Evolutionary conservation across 2,888 invertebrate genomes (phyloP), one percentile per base, ranked within the genome.

Genomic region (Cetonia aurata): DNA sequence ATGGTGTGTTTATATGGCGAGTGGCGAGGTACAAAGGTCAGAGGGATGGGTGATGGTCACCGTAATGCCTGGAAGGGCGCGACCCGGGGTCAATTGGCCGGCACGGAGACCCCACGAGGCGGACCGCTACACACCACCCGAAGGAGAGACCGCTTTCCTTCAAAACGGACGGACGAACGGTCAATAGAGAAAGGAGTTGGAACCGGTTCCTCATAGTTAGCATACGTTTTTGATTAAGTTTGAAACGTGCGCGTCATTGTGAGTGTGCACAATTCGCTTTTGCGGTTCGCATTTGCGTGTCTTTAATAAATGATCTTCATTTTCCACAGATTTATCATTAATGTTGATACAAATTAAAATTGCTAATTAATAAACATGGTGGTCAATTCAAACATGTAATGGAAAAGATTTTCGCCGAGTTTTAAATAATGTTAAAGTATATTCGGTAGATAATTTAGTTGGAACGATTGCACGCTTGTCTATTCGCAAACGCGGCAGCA

Each of bases 21-120:
- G 83, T 83, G 83, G 83, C 82, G 80, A 75, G 77, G 79, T 80
- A 84, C 82, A 84, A 85, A 84, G 84, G 84, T 85, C 84, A 85
- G 81, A 4, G 82, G 83, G 83, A 62, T 83, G 83, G 83, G 83
- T 82, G 83, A 81, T 81, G 83, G 84, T 83, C 83, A 83, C 79
- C 81, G 79, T 79, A 82, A 82, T 82, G 77, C 81, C 79, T 79
- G 78, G 74, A 76, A 78, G 83, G 83, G 83, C 83, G 83, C 83
- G 83, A 82, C 82, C 83, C 78, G 76, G 69, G 78, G 84, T 84
- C 84, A 84, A 84, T 84, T 84, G 84, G 81, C 82, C 82, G 80
- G 80, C 82, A 80, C 81, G 80, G 78, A 78, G 73, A 71, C 73
- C 67, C 46, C 70, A 74, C 72, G 74, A 50, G 59, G 17, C 59